phyloP scores from a whole-genome alignment of 1,140 invertebrate genomes.

The Pissodes strobi region DNA sequence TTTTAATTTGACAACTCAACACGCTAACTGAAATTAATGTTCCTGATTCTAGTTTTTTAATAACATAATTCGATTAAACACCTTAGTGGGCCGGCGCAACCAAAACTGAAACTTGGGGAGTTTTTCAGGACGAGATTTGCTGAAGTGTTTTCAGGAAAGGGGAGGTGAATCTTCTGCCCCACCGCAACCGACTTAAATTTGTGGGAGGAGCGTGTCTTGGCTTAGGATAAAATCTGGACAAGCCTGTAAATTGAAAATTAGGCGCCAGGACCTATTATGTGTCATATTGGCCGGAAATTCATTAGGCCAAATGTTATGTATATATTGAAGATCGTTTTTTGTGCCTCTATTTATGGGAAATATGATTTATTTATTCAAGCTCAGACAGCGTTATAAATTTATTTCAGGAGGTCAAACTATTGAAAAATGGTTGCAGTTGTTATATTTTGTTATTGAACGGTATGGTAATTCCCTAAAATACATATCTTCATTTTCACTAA shows the following conservation, averaged over 20 bases:
- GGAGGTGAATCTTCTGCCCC: slow-evolving; percentile 5
- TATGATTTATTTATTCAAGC: no score
- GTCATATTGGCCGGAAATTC: no score
- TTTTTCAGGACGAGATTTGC: slow-evolving; percentile 2
- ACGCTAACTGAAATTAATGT: slow-evolving; percentile 7
- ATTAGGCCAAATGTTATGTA: no score
- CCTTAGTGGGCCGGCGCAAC: slow-evolving; percentile 11
- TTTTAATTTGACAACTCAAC: slow-evolving; percentile 12
- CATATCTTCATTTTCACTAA: no score
- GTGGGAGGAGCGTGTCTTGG: slow-evolving; percentile 15
- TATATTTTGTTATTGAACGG: no score
- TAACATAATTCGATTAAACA: slow-evolving; percentile 20
- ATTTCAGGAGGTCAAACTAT: no score
- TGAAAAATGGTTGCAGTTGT: no score
- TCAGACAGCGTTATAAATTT: no score
- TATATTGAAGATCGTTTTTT: no score
- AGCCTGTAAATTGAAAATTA: slow-evolving; percentile 2
- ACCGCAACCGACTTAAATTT: slow-evolving; percentile 19
- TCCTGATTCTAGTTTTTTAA: slow-evolving; percentile 6
- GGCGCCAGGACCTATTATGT: no score
- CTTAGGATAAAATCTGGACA: slow-evolving; percentile 4
- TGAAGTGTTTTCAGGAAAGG: slow-evolving; percentile 26
- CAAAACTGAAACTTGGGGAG: slow-evolving; percentile 24
- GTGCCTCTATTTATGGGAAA: no score
- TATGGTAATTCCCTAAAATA: no score